Evolutionary conservation across 2,113 vertebrate genomes (phyloP).

Genomic region (Pterocles gutturalis): DNA sequence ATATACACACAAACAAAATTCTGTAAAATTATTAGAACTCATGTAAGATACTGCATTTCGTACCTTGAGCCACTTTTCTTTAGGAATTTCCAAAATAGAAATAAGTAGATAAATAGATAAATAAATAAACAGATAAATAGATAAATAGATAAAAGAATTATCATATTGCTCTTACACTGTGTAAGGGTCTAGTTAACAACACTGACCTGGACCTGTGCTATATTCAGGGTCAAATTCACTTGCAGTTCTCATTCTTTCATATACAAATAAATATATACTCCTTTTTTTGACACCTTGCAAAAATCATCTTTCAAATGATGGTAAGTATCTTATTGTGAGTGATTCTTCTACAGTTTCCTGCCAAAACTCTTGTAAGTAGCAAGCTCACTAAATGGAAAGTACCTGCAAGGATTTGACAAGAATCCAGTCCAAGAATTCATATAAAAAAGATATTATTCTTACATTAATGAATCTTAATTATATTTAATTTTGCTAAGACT

Average conservation of each 20-base stretch:
- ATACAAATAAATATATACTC: neutral
- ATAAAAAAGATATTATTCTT: neutral
- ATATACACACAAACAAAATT: neutral
- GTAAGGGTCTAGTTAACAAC: neutral
- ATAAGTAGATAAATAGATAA: neutral
- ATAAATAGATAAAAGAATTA: neutral
- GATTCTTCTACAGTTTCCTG: neutral
- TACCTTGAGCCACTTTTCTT: neutral
- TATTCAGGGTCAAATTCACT: neutral
- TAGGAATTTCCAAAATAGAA: neutral
- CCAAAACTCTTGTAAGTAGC: neutral
- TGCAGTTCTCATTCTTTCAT: neutral
- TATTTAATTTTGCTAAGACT: neutral
- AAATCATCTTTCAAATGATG: neutral
- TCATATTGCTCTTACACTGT: neutral
- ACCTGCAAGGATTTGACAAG: neutral
- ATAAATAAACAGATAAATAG: neutral
- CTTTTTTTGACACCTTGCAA: neutral
- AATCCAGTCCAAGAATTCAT: neutral
- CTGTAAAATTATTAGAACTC: neutral
- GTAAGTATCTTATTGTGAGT: neutral
- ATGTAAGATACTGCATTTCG: neutral
- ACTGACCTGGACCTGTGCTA: neutral
- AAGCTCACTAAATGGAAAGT: neutral
- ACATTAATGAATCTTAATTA: neutral